Conservation (phyloP, 2,113 vertebrate genomes). For the Otolemur garnettii region DNA sequence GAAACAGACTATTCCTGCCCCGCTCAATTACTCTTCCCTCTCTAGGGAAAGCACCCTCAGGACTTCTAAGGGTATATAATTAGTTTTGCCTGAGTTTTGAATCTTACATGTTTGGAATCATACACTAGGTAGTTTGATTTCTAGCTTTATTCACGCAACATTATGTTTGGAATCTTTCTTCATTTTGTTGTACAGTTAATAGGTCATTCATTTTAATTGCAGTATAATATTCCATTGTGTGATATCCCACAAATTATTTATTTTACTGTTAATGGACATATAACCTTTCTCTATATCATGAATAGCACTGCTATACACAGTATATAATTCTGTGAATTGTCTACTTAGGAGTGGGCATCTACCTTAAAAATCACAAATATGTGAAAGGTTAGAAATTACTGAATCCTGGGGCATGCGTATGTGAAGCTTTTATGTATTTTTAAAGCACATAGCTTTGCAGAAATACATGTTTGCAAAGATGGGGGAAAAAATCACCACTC, state of each 20-base stretch:
- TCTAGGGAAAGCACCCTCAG: neutral
- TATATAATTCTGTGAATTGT: neutral
- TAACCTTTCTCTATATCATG: neutral
- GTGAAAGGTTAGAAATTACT: neutral
- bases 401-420: neutral
- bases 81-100: neutral
- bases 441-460: neutral
- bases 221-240: neutral
- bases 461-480: slow-evolving; percentile 35
- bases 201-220: neutral
- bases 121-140: neutral
- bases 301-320: neutral
- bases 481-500: neutral
- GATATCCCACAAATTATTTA: neutral
- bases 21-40: neutral
- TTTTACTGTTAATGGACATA: neutral
- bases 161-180: neutral
- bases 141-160: neutral
- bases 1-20: neutral
- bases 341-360: neutral
- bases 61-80: neutral
- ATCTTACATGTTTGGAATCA: neutral
- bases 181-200: neutral
- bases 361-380: neutral
- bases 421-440: neutral